Percentiles rank a stretch among this genome's conserved stretches.
Conservation (phyloP, 2,113 vertebrate species). For the Proteles cristata region DNA sequence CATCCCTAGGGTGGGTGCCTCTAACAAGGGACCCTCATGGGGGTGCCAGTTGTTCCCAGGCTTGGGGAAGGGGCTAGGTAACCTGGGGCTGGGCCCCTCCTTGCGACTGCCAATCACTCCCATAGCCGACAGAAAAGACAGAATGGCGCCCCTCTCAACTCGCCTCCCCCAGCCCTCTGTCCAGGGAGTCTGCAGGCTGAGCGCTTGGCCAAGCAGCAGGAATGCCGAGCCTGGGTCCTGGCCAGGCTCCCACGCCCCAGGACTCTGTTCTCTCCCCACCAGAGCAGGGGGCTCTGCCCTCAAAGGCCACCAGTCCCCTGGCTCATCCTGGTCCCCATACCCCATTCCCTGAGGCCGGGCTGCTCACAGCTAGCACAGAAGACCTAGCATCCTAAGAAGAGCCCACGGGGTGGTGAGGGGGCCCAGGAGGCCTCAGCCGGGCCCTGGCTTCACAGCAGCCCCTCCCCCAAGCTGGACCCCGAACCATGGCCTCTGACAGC, state of each 20-base stretch:
- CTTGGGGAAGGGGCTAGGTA: not conserved
- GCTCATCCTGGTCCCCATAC: not conserved
- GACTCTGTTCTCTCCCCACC: not conserved
- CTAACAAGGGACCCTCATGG: not conserved
- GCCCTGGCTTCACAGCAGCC: not conserved
- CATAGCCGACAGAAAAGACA: not conserved
- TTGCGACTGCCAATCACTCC: not conserved
- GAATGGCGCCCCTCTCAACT: not conserved
- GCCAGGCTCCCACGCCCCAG: conserved; percentile 57
- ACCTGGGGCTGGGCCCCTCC: not conserved
- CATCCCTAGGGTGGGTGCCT: not conserved
- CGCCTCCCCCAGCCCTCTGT: conserved; percentile 35
- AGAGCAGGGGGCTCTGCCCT: not conserved
- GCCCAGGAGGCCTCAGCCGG: not conserved
- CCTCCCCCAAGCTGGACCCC: conserved; percentile 63
- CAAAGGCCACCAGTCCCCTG: not conserved
- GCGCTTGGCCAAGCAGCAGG: conserved; percentile 73
- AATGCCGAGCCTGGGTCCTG: conserved; percentile 61
- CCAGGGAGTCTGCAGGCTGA: conserved; percentile 50
- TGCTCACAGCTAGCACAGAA: not conserved
- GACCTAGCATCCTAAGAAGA: not conserved
- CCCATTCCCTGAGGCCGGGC: not conserved
- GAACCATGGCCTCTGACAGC: conserved; percentile 62
- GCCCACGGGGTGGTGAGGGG: not conserved
- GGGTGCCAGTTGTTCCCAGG: not conserved